These are phyloP conservation scores for Rhea americana DNA, from an alignment of 2,113 vertebrate species.

Conservation along the genomic window DNA sequence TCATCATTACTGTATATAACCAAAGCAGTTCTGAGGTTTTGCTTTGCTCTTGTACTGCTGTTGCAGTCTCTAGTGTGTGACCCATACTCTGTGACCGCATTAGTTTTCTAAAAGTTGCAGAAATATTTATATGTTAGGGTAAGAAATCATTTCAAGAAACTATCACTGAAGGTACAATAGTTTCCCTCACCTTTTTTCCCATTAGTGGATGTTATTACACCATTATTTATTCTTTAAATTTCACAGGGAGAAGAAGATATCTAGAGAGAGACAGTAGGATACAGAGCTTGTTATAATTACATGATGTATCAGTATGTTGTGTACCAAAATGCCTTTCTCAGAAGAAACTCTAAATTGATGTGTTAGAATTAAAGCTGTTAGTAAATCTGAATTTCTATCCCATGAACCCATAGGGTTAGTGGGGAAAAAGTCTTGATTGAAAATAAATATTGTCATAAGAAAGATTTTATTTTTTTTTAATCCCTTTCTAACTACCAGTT, in stretches of 20 bases:
- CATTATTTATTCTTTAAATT: background rate
- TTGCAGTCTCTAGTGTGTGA: background rate
- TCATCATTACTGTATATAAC: no score
- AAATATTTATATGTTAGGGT: background rate
- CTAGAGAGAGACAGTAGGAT: background rate
- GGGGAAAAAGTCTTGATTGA: fast-evolving
- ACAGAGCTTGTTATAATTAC: background rate
- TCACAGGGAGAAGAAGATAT: background rate
- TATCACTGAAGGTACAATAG: background rate
- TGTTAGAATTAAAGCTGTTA: background rate
- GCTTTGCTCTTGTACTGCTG: background rate
- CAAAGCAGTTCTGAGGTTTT: background rate
- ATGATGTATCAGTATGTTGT: background rate
- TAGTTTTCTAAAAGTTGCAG: background rate
- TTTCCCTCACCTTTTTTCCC: background rate
- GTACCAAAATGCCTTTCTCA: background rate
- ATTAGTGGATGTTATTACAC: background rate
- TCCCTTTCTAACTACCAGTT: background rate
- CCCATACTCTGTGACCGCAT: background rate
- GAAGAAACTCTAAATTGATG: background rate
- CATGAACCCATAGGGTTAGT: background rate
- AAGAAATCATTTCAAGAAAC: background rate
- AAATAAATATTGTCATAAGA: background rate
- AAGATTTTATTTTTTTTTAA: fast-evolving
- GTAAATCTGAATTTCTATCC: background rate